Evolutionary conservation across 2,888 invertebrate genomes (phyloP).

Genomic region (Masnerella sp.): DNA sequence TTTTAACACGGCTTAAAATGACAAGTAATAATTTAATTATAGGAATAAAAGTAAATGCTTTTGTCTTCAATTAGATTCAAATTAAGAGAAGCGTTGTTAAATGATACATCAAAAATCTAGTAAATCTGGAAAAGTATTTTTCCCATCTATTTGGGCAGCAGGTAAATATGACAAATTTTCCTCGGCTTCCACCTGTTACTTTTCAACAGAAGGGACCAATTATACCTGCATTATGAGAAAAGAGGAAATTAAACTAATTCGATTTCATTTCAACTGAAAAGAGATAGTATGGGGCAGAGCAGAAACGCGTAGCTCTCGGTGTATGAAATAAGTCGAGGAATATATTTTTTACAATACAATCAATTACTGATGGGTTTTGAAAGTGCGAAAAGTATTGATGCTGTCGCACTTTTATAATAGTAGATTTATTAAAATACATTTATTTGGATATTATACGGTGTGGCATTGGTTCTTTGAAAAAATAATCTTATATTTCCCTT

Average conservation of each 20-base stretch:
- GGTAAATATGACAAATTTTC: slow-evolving; percentile 46
- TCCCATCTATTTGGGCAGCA: slow-evolving; percentile 19
- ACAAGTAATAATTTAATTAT: too few relatives aligned
- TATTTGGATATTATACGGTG: too few relatives aligned
- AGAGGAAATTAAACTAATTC: slow-evolving; percentile 44
- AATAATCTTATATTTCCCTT: too few relatives aligned
- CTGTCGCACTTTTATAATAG: too few relatives aligned
- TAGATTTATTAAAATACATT: too few relatives aligned
- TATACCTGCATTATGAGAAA: slow-evolving; percentile 43
- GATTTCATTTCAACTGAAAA: slow-evolving; percentile 40
- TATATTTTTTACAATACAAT: slow-evolving; percentile 24
- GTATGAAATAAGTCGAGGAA: slow-evolving; percentile 20
- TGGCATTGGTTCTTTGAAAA: too few relatives aligned
- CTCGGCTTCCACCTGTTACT: slow-evolving; percentile 47
- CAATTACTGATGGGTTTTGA: slow-evolving; percentile 8
- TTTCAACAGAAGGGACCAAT: slow-evolving; percentile 48
- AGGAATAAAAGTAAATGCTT: too few relatives aligned
- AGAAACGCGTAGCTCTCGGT: slow-evolving; percentile 17
- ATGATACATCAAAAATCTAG: slow-evolving; percentile 6
- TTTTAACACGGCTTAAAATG: too few relatives aligned
- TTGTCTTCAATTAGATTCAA: too few relatives aligned
- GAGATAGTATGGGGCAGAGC: background rate
- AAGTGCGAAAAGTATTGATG: slow-evolving; percentile 13
- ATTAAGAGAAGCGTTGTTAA: slow-evolving; percentile 13
- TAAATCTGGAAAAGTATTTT: slow-evolving; percentile 7